Conservation (phyloP, 1,140 invertebrate species). For the Sycophaga agraensis region DNA sequence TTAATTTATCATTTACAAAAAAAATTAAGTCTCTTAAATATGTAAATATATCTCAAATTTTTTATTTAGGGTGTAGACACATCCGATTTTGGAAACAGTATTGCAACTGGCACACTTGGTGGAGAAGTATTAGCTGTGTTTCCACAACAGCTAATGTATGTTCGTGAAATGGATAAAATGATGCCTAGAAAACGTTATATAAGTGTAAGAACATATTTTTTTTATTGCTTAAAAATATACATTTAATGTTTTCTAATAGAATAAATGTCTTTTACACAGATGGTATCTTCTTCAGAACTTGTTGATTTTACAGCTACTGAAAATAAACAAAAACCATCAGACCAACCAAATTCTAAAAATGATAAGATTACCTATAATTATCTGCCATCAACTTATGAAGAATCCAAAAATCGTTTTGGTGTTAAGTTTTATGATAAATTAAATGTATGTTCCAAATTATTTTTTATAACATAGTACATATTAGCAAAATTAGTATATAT, state of each 20-base stretch:
- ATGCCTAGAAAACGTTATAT: slow-evolving; percentile 39
- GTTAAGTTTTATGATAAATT: slow-evolving; percentile 48
- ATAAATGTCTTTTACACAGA: neutral
- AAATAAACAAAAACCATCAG: slow-evolving; percentile 14
- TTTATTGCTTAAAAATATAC: neutral
- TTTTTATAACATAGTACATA: too few species aligned
- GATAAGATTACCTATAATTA: slow-evolving; percentile 41
- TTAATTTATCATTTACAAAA: neutral
- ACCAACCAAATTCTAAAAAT: slow-evolving; percentile 31
- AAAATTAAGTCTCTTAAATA: slow-evolving; percentile 16
- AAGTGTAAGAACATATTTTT: slow-evolving; percentile 33
- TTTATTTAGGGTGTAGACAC: slow-evolving; percentile 36
- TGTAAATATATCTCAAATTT: neutral
- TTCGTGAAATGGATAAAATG: slow-evolving; percentile 44
- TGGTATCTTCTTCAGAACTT: slow-evolving; percentile 29
- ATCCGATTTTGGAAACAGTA: slow-evolving; percentile 51
- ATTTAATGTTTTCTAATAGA: neutral
- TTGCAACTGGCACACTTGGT: slow-evolving; percentile 52
- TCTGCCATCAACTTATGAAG: slow-evolving; percentile 44
- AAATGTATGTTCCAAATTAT: too few species aligned
- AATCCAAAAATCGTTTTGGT: slow-evolving; percentile 49
- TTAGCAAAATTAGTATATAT: too few species aligned
- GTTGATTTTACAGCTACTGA: slow-evolving; percentile 31
- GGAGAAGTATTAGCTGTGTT: slow-evolving; percentile 54
- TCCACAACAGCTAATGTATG: slow-evolving; percentile 49